A percentile compares a stretch with the other conserved stretches of the same genome.
Evolutionary conservation across 92 coral and sea anemone species (phyloP).

Genomic region (Heteractis magnifica): DNA sequence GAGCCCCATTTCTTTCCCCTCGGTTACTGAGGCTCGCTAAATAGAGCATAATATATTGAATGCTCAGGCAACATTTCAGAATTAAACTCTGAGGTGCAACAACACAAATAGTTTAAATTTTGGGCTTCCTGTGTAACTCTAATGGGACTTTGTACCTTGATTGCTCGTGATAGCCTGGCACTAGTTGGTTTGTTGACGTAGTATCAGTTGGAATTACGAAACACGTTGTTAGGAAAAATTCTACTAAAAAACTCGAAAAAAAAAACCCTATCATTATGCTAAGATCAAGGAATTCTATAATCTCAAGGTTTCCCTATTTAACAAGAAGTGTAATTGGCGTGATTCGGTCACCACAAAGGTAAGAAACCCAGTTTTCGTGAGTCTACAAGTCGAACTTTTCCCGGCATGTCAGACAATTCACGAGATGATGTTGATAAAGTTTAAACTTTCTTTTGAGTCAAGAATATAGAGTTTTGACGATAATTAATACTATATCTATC

Average conservation of each 20-base stretch:
- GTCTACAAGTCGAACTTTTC: neutral
- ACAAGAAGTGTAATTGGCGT: slow-evolving; percentile 18
- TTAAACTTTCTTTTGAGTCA: too few relatives aligned
- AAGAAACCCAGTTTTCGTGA: slow-evolving; percentile 10
- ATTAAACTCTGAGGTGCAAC: too few relatives aligned
- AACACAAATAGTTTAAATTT: too few relatives aligned
- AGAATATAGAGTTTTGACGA: too few relatives aligned
- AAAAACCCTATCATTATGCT: slow-evolving; percentile 6
- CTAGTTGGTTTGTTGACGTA: slow-evolving; percentile 25
- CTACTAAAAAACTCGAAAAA: neutral
- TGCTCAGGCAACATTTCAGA: too few relatives aligned
- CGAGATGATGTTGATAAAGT: neutral
- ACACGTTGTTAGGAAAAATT: neutral
- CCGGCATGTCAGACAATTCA: neutral
- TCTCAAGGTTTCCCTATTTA: slow-evolving; percentile 15
- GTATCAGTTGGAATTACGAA: neutral
- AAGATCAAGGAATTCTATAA: slow-evolving; percentile 6
- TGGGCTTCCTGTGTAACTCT: slow-evolving; percentile 13
- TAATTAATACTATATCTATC: too few relatives aligned
- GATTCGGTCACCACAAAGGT: slow-evolving; percentile 29
- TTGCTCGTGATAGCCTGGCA: slow-evolving; percentile 8
- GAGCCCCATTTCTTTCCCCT: too few relatives aligned
- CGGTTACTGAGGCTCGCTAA: too few relatives aligned
- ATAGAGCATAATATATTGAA: too few relatives aligned
- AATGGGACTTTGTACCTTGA: slow-evolving; percentile 24